A percentile compares a stretch with the other conserved stretches of the same genome.
phyloP scores from a whole-genome alignment of 2,888 invertebrate genomes.

The Myopa tessellatipennis region DNA sequence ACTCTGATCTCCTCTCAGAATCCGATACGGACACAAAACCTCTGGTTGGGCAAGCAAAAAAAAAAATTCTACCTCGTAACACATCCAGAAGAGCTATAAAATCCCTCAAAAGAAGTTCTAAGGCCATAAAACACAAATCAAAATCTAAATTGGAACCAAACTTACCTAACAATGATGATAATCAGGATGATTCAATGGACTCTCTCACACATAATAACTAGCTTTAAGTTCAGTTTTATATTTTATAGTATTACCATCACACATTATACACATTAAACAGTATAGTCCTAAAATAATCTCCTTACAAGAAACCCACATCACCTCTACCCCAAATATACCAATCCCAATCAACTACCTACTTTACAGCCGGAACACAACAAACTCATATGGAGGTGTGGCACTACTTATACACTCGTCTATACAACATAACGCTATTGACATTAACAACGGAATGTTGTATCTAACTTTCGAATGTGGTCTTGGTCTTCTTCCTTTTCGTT shows the following conservation, averaged over 20 bases:
- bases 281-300: background rate
- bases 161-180: background rate
- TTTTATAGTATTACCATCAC: background rate
- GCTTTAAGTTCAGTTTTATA: background rate
- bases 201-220: no score
- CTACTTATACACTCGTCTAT: constrained; percentile 32
- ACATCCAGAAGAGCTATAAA: background rate
- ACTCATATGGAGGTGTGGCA: constrained; percentile 27
- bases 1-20: no score
- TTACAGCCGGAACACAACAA: background rate
- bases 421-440: background rate
- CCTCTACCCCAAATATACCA: background rate
- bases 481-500: no score
- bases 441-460: constrained; percentile 30
- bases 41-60: no score
- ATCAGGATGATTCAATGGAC: background rate
- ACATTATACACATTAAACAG: background rate
- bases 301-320: constrained; percentile 9
- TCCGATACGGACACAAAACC: no score
- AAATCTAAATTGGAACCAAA: background rate
- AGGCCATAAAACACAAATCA: background rate
- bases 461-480: no score
- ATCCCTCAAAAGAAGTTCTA: background rate
- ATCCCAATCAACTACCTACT: constrained; percentile 30
- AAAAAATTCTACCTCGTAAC: background rate